Conservation (phyloP, 2,113 vertebrate species). For the Sturnus vulgaris region DNA sequence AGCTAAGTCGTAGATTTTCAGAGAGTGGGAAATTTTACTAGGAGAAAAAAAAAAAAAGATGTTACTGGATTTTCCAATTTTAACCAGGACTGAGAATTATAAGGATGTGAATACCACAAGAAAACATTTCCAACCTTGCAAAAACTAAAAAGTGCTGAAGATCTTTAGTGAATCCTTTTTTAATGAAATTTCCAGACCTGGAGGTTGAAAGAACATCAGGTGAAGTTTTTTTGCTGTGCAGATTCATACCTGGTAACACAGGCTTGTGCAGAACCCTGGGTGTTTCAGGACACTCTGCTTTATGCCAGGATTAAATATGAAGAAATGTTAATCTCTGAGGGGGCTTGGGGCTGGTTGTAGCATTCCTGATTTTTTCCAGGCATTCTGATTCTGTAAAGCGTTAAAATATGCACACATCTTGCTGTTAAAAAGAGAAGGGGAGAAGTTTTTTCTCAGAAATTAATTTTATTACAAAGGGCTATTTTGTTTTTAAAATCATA, state of each 20-base stretch:
- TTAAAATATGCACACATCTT: not conserved
- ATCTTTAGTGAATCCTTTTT: slow-evolving; percentile 45
- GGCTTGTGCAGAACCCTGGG: not conserved
- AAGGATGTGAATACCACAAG: slow-evolving; percentile 40
- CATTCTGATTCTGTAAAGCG: not conserved
- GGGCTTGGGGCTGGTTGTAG: not conserved
- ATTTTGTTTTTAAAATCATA: not conserved
- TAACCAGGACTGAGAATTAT: slow-evolving; percentile 23
- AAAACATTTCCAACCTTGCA: slow-evolving; percentile 40
- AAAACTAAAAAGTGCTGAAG: slow-evolving; percentile 8
- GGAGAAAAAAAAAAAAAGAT: not conserved
- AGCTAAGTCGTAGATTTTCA: not conserved
- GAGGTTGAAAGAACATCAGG: slow-evolving; percentile 44
- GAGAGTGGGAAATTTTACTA: slow-evolving; percentile 38
- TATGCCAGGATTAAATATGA: not conserved
- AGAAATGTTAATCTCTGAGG: not conserved
- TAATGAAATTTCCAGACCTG: slow-evolving; percentile 58
- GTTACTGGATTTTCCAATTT: slow-evolving; percentile 53
- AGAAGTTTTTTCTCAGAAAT: not conserved
- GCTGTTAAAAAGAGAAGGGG: not conserved
- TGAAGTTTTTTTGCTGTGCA: not conserved
- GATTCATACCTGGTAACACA: not conserved
- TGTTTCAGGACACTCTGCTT: not conserved
- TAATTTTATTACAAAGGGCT: not conserved
- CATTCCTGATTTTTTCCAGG: slow-evolving; percentile 32